These are phyloP conservation scores for Pseudococcus longispinus DNA, from an alignment of 2,888 invertebrate species.

Conservation along the genomic window DNA sequence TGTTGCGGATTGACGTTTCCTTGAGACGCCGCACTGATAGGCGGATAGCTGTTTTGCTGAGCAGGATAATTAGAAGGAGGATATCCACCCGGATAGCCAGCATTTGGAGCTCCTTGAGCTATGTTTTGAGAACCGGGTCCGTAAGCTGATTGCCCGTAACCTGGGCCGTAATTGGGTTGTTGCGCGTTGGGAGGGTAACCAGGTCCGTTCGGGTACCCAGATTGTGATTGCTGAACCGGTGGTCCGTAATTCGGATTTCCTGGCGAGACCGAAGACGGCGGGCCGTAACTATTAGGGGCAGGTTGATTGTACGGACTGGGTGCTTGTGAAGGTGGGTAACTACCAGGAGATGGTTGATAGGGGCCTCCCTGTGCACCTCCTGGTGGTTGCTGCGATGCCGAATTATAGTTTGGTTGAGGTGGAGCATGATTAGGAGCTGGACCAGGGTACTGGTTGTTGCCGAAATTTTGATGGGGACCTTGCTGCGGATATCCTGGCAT, in stretches of 20 bases:
- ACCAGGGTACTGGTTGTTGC: slow-evolving; percentile 68
- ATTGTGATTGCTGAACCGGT: slow-evolving; percentile 48
- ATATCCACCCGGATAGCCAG: slow-evolving; percentile 53
- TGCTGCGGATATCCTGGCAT: slow-evolving; percentile 73
- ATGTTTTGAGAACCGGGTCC: slow-evolving; percentile 52
- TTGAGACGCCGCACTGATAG: slow-evolving; percentile 59
- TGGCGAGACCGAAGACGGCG: slow-evolving; percentile 47
- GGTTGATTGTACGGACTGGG: slow-evolving; percentile 56
- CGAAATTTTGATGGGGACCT: slow-evolving; percentile 70
- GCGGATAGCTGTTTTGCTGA: slow-evolving; percentile 62
- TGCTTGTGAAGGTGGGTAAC: slow-evolving; percentile 41
- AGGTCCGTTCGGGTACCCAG: slow-evolving; percentile 49
- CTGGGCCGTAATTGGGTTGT: slow-evolving; percentile 42
- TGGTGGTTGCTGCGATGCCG: slow-evolving; percentile 49
- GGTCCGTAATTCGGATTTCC: slow-evolving; percentile 51
- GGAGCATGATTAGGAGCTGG: slow-evolving; percentile 46
- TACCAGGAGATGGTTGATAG: slow-evolving; percentile 55
- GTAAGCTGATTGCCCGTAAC: slow-evolving; percentile 49
- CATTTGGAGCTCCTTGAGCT: slow-evolving; percentile 24
- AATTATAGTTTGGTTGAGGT: slow-evolving; percentile 52
- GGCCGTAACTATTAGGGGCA: slow-evolving; percentile 54
- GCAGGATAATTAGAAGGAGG: slow-evolving; percentile 57
- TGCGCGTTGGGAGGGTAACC: slow-evolving; percentile 53
- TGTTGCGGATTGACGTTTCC: slow-evolving; percentile 12
- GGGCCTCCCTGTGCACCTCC: slow-evolving; percentile 51